Evolutionary conservation across 2,113 vertebrate species (phyloP).

Genomic region (Eulemur rufifrons): DNA sequence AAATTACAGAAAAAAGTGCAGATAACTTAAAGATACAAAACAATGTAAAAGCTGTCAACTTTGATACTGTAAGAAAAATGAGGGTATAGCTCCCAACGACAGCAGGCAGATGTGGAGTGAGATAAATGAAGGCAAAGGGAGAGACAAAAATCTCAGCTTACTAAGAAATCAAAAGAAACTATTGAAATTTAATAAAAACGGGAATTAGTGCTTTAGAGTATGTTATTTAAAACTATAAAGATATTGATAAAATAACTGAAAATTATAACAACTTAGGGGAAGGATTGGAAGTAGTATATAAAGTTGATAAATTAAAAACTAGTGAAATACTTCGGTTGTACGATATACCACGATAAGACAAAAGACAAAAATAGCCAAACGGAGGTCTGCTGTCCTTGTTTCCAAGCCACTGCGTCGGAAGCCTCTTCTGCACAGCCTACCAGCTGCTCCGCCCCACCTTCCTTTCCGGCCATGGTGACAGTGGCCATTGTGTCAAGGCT

Average conservation of each 20-base stretch:
- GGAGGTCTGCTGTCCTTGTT: neutral
- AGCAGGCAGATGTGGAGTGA: neutral
- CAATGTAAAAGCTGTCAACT: neutral
- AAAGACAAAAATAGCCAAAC: neutral
- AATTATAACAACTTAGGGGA: neutral
- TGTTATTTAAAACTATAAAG: slow-evolving; percentile 21
- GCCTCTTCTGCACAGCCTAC: neutral
- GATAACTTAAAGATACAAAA: neutral
- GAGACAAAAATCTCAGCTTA: neutral
- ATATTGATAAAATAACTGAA: neutral
- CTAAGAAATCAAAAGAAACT: neutral
- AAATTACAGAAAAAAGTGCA: neutral
- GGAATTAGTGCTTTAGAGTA: neutral
- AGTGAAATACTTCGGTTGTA: neutral
- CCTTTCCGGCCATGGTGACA: neutral
- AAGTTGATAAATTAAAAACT: neutral
- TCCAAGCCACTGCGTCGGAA: neutral
- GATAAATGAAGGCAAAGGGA: neutral
- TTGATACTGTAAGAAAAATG: neutral
- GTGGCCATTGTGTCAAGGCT: neutral
- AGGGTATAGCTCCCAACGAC: neutral
- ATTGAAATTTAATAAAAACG: neutral
- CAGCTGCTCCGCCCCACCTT: neutral
- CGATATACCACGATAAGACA: neutral
- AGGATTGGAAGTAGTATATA: neutral